These are phyloP conservation scores for Bombus soroeensis DNA, from an alignment of 1,140 invertebrate genomes.

Conservation along the genomic window DNA sequence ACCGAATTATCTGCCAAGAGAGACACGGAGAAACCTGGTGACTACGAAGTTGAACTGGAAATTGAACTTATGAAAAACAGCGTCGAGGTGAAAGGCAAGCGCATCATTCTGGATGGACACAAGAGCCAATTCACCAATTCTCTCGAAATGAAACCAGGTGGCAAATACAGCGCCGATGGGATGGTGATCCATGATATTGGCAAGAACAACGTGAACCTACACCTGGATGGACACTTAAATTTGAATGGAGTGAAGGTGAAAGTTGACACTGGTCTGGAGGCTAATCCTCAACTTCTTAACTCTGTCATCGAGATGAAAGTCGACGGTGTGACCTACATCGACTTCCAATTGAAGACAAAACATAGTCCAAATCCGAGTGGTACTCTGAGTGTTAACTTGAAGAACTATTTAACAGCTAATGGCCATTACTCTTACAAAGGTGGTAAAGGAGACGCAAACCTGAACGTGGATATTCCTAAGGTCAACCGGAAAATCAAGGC, in stretches of 20 bases:
- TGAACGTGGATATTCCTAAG: constrained; percentile 80
- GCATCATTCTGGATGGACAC: constrained; percentile 81
- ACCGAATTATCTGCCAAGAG: constrained; percentile 84
- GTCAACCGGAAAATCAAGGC: constrained; percentile 85
- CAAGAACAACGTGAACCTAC: constrained; percentile 83
- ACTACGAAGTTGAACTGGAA: constrained; percentile 85
- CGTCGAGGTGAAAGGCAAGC: constrained; percentile 83
- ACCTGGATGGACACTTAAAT: constrained; percentile 82
- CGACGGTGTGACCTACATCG: constrained; percentile 83
- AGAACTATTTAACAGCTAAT: constrained; percentile 75
- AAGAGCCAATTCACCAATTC: constrained; percentile 86
- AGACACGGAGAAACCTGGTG: constrained; percentile 82
- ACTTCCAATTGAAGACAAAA: constrained; percentile 81
- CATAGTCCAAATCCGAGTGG: constrained; percentile 72
- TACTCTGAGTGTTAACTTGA: constrained; percentile 74
- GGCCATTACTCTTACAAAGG: constrained; percentile 76
- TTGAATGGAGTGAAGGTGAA: constrained; percentile 83
- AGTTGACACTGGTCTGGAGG: constrained; percentile 82
- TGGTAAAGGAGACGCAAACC: constrained; percentile 78
- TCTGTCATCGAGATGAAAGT: constrained; percentile 82
- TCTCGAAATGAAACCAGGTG: constrained; percentile 85
- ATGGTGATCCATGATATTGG: constrained; percentile 83
- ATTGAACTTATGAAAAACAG: constrained; percentile 84
- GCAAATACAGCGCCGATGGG: constrained; percentile 86
- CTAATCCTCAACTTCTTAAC: constrained; percentile 82